phyloP scores from a whole-genome alignment of 2,797 vertebrate species.

The Erithacus rubecula region DNA sequence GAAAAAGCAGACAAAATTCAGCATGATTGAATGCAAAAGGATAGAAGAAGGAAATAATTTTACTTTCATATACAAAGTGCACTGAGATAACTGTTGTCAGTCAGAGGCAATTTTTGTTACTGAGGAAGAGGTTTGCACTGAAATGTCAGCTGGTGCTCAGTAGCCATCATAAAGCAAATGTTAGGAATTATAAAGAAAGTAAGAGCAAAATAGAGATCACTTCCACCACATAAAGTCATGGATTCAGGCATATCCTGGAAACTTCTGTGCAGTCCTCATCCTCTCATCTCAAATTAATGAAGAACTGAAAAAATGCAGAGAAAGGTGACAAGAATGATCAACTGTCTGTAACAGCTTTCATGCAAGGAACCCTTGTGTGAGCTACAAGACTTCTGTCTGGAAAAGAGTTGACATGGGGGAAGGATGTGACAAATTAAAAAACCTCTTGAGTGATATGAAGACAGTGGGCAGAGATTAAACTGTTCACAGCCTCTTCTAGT shows the following conservation, averaged over 20 bases:
- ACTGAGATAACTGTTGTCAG: neutral
- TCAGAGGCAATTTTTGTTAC: neutral
- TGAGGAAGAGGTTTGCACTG: neutral
- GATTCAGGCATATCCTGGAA: neutral
- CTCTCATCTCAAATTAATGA: neutral
- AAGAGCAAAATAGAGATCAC: neutral
- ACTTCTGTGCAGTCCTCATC: neutral
- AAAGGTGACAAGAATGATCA: neutral
- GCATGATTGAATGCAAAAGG: neutral
- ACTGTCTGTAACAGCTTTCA: slow-evolving; percentile 7
- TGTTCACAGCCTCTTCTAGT: neutral
- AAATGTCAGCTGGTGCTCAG: neutral
- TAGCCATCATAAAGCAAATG: neutral
- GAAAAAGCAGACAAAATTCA: neutral
- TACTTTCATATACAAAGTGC: neutral
- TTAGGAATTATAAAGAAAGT: neutral
- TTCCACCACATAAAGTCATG: neutral
- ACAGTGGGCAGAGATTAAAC: neutral
- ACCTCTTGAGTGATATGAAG: neutral
- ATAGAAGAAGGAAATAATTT: neutral
- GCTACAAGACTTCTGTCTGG: neutral
- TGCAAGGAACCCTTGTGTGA: neutral
- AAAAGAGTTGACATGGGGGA: neutral
- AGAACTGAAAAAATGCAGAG: neutral
- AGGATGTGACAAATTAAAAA: neutral